A percentile compares a stretch with the other conserved stretches of the same genome.
These are phyloP conservation scores for Nomada fucata DNA, from an alignment of 2,888 invertebrate genomes.

Conservation along the genomic window DNA sequence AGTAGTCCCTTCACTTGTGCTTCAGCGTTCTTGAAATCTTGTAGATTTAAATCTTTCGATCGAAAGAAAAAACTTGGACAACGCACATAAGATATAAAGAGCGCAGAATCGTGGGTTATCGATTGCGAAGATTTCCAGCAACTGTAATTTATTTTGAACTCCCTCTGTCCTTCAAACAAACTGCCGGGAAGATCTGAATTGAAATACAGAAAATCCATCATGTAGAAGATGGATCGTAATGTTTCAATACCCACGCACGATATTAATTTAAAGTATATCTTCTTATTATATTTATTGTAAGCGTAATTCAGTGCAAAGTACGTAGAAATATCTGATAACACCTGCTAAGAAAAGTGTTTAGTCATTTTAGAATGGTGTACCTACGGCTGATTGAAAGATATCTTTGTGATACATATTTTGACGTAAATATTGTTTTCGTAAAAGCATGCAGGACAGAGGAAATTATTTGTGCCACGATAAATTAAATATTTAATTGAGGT, in stretches of 20 bases:
- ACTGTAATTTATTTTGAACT: not conserved
- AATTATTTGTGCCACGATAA: no score
- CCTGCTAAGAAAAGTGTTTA: not conserved
- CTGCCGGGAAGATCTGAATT: not conserved
- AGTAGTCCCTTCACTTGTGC: not conserved
- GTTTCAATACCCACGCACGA: no score
- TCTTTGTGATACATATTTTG: no score
- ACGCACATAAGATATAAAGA: not conserved
- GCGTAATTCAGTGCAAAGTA: not conserved
- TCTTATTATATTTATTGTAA: not conserved
- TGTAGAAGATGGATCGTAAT: no score
- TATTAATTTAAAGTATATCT: no score
- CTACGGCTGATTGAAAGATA: no score
- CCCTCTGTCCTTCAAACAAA: not conserved
- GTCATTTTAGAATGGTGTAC: not conserved
- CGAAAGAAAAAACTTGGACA: not conserved
- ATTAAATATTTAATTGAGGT: no score
- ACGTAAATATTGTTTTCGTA: no score
- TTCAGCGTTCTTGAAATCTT: not conserved
- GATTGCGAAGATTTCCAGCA: not conserved
- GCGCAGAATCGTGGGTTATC: constrained; percentile 11
- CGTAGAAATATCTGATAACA: constrained; percentile 7
- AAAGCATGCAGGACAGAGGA: no score
- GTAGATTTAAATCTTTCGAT: not conserved
- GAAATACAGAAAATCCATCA: no score